These are phyloP conservation scores for Plectrocnemia conspersa DNA, from an alignment of 1,140 invertebrate species.

Conservation along the genomic window DNA sequence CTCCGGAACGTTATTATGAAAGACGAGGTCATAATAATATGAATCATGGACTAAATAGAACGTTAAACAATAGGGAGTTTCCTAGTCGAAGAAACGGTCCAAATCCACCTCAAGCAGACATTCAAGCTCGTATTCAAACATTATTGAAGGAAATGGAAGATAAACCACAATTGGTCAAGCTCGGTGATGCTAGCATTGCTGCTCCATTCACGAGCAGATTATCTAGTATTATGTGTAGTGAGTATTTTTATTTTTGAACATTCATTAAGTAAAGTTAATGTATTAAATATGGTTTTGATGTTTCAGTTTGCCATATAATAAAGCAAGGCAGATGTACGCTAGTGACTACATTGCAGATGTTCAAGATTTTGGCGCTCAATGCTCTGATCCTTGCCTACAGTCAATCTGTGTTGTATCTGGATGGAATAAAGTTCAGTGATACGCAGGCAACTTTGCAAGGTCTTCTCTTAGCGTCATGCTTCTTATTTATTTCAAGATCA, in stretches of 20 bases:
- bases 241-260: slow-evolving; percentile 11
- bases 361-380: slow-evolving; percentile 99
- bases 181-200: slow-evolving; percentile 98
- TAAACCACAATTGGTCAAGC: slow-evolving; percentile 80
- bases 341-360: slow-evolving; percentile 99
- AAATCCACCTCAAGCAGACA: slow-evolving; percentile 2
- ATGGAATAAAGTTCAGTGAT: slow-evolving; percentile 98
- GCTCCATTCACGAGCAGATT: slow-evolving; percentile 98
- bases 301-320: slow-evolving; percentile 95
- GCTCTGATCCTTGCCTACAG: slow-evolving; percentile 97
- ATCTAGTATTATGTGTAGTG: slow-evolving; percentile 94
- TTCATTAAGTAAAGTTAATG: background rate
- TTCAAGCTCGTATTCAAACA: slow-evolving; percentile 57
- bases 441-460: slow-evolving; percentile 95
- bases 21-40: slow-evolving; percentile 12
- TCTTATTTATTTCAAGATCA: slow-evolving; percentile 96
- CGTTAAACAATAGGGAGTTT: background rate
- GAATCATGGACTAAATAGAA: slow-evolving; percentile 14
- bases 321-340: slow-evolving; percentile 98
- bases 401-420: slow-evolving; percentile 96
- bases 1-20: slow-evolving; percentile 8
- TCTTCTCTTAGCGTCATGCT: slow-evolving; percentile 89
- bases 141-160: slow-evolving; percentile 90
- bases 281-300: slow-evolving; percentile 1
- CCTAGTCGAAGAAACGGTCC: slow-evolving; percentile 16